Percentiles rank a stretch among this genome's conserved stretches.
These are phyloP conservation scores for Pheucticus melanocephalus DNA, from an alignment of 2,113 vertebrate species.

Conservation along the genomic window DNA sequence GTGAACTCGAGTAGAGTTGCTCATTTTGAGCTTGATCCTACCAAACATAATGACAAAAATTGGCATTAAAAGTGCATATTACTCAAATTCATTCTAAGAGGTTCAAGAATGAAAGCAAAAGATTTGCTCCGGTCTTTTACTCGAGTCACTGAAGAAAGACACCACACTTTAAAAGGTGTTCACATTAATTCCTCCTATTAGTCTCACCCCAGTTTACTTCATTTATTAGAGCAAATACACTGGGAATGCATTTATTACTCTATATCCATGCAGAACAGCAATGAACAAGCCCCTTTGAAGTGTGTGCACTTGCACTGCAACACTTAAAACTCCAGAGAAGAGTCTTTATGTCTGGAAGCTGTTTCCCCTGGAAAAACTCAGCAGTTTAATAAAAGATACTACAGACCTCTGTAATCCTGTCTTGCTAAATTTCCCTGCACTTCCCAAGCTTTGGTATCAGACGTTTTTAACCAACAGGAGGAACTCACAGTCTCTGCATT, in stretches of 20 bases:
- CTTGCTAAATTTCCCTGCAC: neutral
- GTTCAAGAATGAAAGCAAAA: neutral
- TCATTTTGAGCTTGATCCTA: neutral
- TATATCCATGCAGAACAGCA: neutral
- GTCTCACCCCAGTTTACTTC: neutral
- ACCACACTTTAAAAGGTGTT: neutral
- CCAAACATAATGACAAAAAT: neutral
- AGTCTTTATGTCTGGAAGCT: neutral
- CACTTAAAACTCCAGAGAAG: neutral
- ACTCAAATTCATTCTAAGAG: neutral
- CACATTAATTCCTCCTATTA: constrained; percentile 7
- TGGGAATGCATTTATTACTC: neutral
- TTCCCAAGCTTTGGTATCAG: neutral
- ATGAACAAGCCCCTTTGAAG: neutral
- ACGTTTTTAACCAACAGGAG: neutral
- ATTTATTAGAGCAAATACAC: neutral
- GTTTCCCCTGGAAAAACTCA: neutral
- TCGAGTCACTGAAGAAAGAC: neutral
- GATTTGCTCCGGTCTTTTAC: neutral
- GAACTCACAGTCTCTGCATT: neutral
- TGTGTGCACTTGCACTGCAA: neutral
- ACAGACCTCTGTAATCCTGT: neutral
- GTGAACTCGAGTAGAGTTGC: neutral
- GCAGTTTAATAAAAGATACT: neutral
- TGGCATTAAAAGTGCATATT: neutral